phyloP scores from a whole-genome alignment of 2,888 invertebrate species.

The Acrobasis repandana region DNA sequence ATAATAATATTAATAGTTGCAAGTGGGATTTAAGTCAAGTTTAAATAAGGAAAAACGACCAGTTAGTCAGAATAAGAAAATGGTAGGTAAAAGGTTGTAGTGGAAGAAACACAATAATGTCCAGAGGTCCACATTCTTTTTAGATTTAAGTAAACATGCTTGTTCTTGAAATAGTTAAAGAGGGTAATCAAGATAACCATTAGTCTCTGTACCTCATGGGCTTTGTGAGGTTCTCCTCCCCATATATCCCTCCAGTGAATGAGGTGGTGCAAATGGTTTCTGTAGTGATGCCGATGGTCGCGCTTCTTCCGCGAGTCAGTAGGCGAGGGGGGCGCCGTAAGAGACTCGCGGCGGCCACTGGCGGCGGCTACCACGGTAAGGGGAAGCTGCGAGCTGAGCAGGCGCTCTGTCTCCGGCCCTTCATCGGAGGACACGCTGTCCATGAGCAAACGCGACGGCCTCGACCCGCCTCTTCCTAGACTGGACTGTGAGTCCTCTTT shows the following conservation, averaged over 20 bases:
- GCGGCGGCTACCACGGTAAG: constrained; percentile 55
- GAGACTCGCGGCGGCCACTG: constrained; percentile 62
- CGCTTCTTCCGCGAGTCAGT: constrained; percentile 75
- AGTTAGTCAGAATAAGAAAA: neutral
- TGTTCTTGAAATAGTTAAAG: neutral
- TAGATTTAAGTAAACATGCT: constrained; percentile 22
- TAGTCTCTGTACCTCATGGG: constrained; percentile 64
- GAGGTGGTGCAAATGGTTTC: constrained; percentile 73
- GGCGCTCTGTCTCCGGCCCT: constrained; percentile 71
- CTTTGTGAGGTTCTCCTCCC: constrained; percentile 73
- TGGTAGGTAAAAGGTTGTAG: neutral
- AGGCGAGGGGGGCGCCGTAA: constrained; percentile 78
- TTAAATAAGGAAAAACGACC: neutral
- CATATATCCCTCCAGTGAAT: constrained; percentile 79
- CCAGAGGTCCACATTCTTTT: constrained; percentile 16
- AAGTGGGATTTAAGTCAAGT: neutral
- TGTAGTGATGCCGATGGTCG: constrained; percentile 68
- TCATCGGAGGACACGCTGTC: constrained; percentile 76
- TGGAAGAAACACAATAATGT: constrained; percentile 23
- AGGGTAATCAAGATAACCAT: constrained; percentile 3
- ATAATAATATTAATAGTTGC: neutral
- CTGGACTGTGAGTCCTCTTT: constrained; percentile 59
- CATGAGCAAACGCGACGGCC: constrained; percentile 61
- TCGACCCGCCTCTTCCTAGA: constrained; percentile 54
- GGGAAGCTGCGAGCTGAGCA: constrained; percentile 59